phyloP scores from a whole-genome alignment of 2,113 vertebrate genomes.

The Gallinago jamesoni region DNA sequence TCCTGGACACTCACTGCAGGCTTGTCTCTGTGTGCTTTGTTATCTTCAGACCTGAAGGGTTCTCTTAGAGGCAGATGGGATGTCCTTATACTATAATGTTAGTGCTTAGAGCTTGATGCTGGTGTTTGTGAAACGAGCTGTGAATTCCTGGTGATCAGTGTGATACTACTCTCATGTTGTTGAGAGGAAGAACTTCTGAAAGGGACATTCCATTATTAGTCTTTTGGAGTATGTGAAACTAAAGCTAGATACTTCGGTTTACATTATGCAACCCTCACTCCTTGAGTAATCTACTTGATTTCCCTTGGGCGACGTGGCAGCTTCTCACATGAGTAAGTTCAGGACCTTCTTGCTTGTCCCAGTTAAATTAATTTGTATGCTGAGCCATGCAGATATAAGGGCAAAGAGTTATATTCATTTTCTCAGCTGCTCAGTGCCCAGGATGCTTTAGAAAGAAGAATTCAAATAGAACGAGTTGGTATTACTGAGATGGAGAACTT shows the following conservation, averaged over 20 bases:
- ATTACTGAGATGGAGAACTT: not conserved
- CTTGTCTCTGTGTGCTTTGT: not conserved
- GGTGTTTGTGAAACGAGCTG: not conserved
- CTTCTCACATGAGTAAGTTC: not conserved
- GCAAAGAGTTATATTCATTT: not conserved
- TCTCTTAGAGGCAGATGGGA: not conserved
- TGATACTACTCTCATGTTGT: not conserved
- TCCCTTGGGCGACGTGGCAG: not conserved
- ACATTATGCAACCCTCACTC: not conserved
- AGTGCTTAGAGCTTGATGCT: not conserved
- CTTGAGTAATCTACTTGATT: not conserved
- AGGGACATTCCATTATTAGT: not conserved
- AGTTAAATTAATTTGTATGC: constrained; percentile 22
- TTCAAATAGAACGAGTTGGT: not conserved
- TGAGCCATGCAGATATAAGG: constrained; percentile 9
- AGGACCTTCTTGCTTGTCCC: not conserved
- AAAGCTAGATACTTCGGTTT: not conserved
- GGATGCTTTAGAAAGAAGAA: not conserved
- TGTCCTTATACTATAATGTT: not conserved
- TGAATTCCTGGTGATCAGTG: not conserved
- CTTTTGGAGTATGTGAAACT: not conserved
- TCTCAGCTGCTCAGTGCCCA: constrained; percentile 1
- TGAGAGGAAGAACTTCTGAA: not conserved
- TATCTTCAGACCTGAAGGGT: not conserved
- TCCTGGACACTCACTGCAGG: not conserved